These are phyloP conservation scores for Ectropis crepuscularia DNA, from an alignment of 2,888 invertebrate genomes.

Conservation along the genomic window DNA sequence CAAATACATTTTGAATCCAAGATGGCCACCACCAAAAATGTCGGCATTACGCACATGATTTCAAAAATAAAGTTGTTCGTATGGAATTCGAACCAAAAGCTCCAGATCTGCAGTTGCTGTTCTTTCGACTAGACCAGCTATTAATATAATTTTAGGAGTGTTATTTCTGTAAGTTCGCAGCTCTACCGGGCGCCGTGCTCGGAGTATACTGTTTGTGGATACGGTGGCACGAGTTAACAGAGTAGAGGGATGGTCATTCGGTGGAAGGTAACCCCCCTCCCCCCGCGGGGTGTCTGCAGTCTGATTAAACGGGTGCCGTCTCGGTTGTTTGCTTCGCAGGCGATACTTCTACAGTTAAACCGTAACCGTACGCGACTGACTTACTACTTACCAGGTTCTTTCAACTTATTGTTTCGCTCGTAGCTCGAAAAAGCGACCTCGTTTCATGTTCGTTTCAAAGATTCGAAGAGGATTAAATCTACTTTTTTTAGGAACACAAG, in stretches of 20 bases:
- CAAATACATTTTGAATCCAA: no score
- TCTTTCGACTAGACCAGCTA: not conserved
- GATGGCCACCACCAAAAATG: no score
- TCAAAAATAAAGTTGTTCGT: no score
- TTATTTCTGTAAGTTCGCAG: slow-evolving; percentile 50
- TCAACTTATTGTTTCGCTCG: not conserved
- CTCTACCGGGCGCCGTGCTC: slow-evolving; percentile 63
- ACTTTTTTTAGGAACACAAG: no score
- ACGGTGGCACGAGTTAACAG: slow-evolving; percentile 80
- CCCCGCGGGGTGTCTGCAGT: slow-evolving; percentile 64
- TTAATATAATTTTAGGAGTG: not conserved
- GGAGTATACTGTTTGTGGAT: slow-evolving; percentile 81
- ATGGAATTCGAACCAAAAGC: no score
- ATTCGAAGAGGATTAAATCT: no score
- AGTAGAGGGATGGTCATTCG: slow-evolving; percentile 82
- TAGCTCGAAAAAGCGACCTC: no score
- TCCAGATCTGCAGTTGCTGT: no score
- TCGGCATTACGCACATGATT: no score
- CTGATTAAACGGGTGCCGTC: slow-evolving; percentile 81
- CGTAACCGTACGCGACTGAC: slow-evolving; percentile 37
- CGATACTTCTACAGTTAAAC: slow-evolving; percentile 58
- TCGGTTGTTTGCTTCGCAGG: slow-evolving; percentile 70
- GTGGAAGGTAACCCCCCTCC: slow-evolving; percentile 70
- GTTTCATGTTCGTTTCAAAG: no score
- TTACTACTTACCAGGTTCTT: slow-evolving; percentile 5